Conservation (phyloP, 2,888 invertebrate genomes). For the Drosophila affinis region DNA sequence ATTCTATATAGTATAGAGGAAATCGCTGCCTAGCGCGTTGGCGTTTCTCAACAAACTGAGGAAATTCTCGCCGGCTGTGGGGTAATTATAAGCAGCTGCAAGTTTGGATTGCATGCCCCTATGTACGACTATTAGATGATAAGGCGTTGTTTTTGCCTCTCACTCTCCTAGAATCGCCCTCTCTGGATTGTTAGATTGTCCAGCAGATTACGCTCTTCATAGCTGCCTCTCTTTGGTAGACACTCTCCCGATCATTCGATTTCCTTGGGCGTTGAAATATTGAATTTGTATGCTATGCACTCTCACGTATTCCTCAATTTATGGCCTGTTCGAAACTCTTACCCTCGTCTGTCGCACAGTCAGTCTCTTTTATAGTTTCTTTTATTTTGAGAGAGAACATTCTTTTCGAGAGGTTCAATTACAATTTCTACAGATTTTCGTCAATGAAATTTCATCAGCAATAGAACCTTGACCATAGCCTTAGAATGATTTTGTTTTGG, state of each 20-base stretch:
- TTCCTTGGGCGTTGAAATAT: background rate
- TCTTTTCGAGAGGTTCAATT: background rate
- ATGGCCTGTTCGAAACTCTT: background rate
- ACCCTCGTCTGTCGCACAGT: too few species aligned
- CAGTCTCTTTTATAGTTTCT: background rate
- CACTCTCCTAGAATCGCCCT: background rate
- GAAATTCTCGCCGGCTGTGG: constrained; percentile 10
- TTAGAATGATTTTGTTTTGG: too few species aligned
- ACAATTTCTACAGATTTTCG: background rate
- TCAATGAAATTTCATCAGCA: background rate
- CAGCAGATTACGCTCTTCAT: background rate
- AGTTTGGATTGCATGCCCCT: background rate
- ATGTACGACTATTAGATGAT: constrained; percentile 3
- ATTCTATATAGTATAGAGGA: background rate
- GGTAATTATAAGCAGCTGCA: constrained; percentile 31
- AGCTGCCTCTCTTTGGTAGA: background rate
- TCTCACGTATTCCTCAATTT: background rate
- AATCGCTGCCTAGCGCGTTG: constrained; percentile 14
- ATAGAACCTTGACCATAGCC: too few species aligned
- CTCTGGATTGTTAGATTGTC: background rate
- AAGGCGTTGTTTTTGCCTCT: background rate
- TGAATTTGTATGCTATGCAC: background rate
- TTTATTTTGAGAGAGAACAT: background rate
- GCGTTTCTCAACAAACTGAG: constrained; percentile 35
- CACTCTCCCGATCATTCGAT: background rate